Conservation (phyloP, 2,113 vertebrate species). For the Malaclemys terrapin region DNA sequence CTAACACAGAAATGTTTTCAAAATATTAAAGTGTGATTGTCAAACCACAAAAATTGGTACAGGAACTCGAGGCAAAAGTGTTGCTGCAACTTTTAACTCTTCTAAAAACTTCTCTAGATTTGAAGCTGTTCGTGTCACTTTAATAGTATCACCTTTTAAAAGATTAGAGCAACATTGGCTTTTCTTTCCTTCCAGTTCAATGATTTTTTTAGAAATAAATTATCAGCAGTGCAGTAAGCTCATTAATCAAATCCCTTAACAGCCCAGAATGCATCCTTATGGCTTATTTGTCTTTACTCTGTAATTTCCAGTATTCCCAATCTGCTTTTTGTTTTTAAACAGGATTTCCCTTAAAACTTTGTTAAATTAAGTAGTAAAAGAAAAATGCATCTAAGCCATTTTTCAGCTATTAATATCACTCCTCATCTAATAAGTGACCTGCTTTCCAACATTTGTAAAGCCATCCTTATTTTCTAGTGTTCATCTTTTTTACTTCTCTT, state of each 20-base stretch:
- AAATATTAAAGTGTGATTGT: not conserved
- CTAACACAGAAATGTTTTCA: not conserved
- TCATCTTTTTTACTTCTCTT: not conserved
- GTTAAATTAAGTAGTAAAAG: not conserved
- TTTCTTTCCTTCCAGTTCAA: not conserved
- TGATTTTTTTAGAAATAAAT: not conserved
- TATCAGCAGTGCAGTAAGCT: not conserved
- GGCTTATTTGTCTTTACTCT: not conserved
- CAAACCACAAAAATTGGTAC: not conserved
- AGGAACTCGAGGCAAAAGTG: not conserved
- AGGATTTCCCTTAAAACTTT: not conserved
- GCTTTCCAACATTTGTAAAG: not conserved
- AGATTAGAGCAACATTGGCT: not conserved
- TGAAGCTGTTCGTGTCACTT: not conserved
- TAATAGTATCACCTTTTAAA: not conserved
- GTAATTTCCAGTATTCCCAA: not conserved
- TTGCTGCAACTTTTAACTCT: not conserved
- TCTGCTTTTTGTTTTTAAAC: not conserved
- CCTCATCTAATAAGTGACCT: not conserved
- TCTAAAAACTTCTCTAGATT: not conserved
- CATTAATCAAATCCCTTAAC: not conserved
- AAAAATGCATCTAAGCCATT: not conserved
- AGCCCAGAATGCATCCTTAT: not conserved
- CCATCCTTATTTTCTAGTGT: not conserved
- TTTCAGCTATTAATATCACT: not conserved